These are phyloP conservation scores for Calidris pygmaea DNA, from an alignment of 2,113 vertebrate species.

Conservation along the genomic window DNA sequence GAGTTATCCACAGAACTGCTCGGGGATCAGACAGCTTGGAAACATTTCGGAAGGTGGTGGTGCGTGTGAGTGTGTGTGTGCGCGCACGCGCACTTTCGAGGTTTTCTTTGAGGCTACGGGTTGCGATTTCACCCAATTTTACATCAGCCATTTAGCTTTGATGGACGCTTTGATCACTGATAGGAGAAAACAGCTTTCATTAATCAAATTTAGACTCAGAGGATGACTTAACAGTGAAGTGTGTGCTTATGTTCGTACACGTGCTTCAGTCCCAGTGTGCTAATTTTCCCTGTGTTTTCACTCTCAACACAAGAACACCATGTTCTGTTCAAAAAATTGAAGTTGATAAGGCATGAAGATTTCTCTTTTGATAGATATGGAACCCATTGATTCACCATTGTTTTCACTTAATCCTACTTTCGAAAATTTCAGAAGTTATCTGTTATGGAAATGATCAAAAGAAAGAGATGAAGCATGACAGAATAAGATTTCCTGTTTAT, in stretches of 20 bases:
- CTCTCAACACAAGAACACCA: neutral
- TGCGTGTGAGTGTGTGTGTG: rapidly evolving
- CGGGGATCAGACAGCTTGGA: neutral
- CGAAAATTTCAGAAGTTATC: neutral
- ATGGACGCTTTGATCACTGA: constrained; percentile 47
- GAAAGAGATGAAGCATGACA: neutral
- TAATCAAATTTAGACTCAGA: neutral
- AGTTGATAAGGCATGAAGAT: neutral
- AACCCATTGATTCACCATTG: neutral
- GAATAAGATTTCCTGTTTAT: neutral
- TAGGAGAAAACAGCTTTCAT: constrained; percentile 1
- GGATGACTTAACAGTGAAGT: neutral
- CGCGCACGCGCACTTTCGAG: rapidly evolving
- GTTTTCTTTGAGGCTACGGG: neutral
- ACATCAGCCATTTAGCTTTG: constrained; percentile 4
- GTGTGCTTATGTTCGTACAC: neutral
- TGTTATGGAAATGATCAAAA: neutral
- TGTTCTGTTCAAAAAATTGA: neutral
- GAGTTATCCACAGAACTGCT: neutral
- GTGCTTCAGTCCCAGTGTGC: neutral
- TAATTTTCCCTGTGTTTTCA: neutral
- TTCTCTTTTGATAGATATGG: neutral
- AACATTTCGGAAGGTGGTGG: neutral
- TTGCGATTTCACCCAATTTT: neutral
- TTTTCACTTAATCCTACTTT: neutral